Percentiles rank a stretch among this genome's conserved stretches.
Conservation (phyloP, 2,113 vertebrate genomes). For the Athene noctua region DNA sequence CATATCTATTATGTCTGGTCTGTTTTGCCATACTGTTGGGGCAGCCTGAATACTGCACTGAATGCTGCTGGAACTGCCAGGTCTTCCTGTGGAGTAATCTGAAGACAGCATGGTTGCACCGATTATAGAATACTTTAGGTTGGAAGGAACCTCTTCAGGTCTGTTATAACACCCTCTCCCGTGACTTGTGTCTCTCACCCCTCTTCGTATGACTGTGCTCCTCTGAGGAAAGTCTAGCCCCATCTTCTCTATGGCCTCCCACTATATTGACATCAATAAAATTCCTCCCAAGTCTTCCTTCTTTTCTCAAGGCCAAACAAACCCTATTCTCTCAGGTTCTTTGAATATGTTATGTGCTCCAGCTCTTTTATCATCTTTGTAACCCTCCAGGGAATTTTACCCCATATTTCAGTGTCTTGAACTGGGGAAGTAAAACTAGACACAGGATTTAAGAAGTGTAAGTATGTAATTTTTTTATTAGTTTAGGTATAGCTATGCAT, state of each 20-base stretch:
- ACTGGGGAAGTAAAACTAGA: not conserved
- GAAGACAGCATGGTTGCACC: not conserved
- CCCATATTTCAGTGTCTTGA: not conserved
- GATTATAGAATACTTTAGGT: not conserved
- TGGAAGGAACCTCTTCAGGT: not conserved
- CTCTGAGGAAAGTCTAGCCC: not conserved
- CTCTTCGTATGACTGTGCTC: not conserved
- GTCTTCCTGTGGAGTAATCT: not conserved
- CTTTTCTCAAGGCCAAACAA: not conserved
- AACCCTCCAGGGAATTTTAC: not conserved
- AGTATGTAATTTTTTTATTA: not conserved
- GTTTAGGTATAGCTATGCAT: not conserved
- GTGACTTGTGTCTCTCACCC: not conserved
- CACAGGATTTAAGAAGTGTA: not conserved
- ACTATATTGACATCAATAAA: not conserved
- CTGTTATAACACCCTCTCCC: not conserved
- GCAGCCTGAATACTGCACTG: not conserved
- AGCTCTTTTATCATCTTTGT: not conserved
- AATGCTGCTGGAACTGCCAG: not conserved
- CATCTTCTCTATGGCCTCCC: not conserved
- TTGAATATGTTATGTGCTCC: not conserved
- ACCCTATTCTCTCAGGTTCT: not conserved
- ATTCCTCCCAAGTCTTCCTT: not conserved
- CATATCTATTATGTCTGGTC: not conserved
- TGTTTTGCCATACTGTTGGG: accelerated